A percentile compares a stretch with the other conserved stretches of the same genome.
Evolutionary conservation across 1,140 invertebrate species (phyloP).

Genomic region (Macrotrachela quadricornifera): DNA sequence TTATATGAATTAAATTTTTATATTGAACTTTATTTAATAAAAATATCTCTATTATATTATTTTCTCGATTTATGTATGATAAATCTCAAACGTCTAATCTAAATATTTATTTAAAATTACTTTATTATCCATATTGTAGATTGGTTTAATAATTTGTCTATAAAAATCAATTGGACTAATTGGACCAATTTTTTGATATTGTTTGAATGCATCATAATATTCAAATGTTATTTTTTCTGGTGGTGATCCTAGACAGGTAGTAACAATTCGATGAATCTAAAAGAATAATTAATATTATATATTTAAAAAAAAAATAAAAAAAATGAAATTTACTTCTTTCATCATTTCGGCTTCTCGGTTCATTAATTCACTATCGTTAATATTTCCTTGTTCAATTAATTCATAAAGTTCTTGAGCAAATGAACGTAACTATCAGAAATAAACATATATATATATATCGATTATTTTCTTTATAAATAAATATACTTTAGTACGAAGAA

Average conservation of each 20-base stretch:
- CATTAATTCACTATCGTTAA: conserved; percentile 34
- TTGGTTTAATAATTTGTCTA: conserved; percentile 48
- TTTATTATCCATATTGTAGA: conserved; percentile 61
- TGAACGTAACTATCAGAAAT: too few relatives aligned
- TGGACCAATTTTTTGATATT: conserved; percentile 48
- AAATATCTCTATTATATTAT: too few relatives aligned
- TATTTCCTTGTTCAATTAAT: conserved; percentile 19
- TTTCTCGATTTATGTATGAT: too few relatives aligned
- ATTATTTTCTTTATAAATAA: neutral
- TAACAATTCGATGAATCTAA: conserved; percentile 51
- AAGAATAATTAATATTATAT: conserved; percentile 3
- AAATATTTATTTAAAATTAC: conserved; percentile 28
- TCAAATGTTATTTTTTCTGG: conserved; percentile 58
- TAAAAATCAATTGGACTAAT: conserved; percentile 60
- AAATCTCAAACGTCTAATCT: too few relatives aligned
- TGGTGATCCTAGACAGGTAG: conserved; percentile 39
- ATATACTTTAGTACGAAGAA: conserved; percentile 54
- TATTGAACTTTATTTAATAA: too few relatives aligned
- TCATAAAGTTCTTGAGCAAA: neutral
- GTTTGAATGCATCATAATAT: conserved; percentile 64
- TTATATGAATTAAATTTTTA: too few relatives aligned
- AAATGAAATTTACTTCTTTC: conserved; percentile 29
- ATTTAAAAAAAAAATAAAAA: neutral
- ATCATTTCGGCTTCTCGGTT: conserved; percentile 18
- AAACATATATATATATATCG: too few relatives aligned